Conservation (phyloP, 2,113 vertebrate genomes). For the Arenaria interpres region DNA sequence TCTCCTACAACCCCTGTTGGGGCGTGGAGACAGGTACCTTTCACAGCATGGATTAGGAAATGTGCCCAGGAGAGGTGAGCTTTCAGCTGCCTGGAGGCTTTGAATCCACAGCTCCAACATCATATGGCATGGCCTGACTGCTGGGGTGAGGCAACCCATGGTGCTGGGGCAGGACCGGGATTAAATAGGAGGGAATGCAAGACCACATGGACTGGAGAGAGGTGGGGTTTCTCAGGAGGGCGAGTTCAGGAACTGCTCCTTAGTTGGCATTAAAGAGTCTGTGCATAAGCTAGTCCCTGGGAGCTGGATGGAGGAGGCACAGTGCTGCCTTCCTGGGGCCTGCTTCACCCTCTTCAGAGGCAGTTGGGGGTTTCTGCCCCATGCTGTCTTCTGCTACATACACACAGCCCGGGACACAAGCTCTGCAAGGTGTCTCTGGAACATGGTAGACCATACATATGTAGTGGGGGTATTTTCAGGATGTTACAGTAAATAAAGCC, state of each 20-base stretch:
- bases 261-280: fast-evolving
- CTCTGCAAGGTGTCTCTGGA: background rate
- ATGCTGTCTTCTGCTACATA: background rate
- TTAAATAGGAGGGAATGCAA: background rate
- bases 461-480: background rate
- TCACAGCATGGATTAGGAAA: background rate
- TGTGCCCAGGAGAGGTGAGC: background rate
- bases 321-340: background rate
- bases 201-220: background rate
- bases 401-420: background rate
- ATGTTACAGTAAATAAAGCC: background rate
- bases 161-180: background rate
- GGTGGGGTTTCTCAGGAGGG: background rate
- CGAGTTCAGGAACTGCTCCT: background rate
- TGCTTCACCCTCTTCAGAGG: background rate
- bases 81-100: background rate
- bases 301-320: background rate
- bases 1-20: background rate
- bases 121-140: background rate
- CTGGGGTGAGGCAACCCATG: fast-evolving
- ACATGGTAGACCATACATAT: fast-evolving
- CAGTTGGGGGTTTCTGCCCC: background rate
- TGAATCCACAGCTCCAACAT: background rate
- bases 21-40: background rate
- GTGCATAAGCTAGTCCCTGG: background rate